Evolutionary conservation across 2,113 vertebrate genomes (phyloP), one percentile per base, ranked within the genome.

Genomic region (Vulpes lagopus): DNA sequence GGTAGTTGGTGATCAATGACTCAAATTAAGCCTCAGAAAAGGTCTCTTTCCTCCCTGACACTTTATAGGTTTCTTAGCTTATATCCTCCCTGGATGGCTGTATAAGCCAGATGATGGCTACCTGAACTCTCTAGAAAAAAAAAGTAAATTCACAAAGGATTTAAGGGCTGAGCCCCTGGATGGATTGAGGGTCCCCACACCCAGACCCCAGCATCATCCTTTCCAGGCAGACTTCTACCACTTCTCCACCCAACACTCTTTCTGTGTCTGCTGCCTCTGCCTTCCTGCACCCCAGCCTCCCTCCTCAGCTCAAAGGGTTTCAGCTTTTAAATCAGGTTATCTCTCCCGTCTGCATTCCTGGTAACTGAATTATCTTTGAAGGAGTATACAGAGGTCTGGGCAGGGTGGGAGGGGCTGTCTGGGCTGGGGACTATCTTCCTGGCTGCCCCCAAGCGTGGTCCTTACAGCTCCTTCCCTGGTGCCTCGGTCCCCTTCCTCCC

Each of bases 321-420:
- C 74, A 67, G 76, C 84, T 78, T 95, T 81, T 97, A 96, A 97
- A 97, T 98, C 94, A 97, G 90, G 93, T 96, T 96, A 92, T 96
- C 92, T 89, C 84, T 94, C 79, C 23, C 30, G 55, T 64, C 89
- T 94, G 96, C 59, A 65, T 95, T 96, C 90, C 80, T n/a, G 2
- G 51, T 97, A 97, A 98, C 94, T 93, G 94, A 86, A 98, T 98
- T 97, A 96, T 97, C 90, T 96, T 91, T 96, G 96, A 88, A 89
- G 91, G 94, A 94, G 85, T 59, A 96, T 76, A 94, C 85, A 55
- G 87, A 95, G 84, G 78, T 89, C 97, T 43, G 71, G 55, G 59
- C 74, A 8, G 30, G 3, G 30, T 38, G 85, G 94, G 65, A 78
- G 81, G 95, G 78, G 51, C 83, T 71, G 83, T 96, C 95, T 97